Base-by-base conservation (phyloP, 2,888 invertebrate genomes). In the Epiperipatus broadwayi region DNA sequence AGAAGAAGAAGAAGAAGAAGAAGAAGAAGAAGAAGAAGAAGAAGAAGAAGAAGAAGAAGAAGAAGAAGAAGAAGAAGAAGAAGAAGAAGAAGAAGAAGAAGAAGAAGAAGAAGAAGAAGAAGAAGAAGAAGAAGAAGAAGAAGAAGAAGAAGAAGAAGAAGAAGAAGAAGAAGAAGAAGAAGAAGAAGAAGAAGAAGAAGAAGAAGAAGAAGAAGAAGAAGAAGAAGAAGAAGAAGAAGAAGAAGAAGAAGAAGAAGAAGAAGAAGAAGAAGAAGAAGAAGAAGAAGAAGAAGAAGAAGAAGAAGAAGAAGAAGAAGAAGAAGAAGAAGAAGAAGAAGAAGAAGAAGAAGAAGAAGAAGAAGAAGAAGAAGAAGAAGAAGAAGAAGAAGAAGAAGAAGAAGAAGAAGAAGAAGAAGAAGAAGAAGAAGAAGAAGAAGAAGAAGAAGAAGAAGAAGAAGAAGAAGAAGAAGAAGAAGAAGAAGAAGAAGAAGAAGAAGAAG, bases 1-100 rank as follows among this genome's bases (percentile, higher is more conserved):
- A 30, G 31, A 30, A 30, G 31, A 30, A 30, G 31, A 30, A 30
- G 31, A 30, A 30, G 31, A 30, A 30, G 31, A 30, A 30, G 31
- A 30, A 30, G 31, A 30, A 30, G 31, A 30, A 30, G 31, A 30
- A 30, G 31, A 30, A 30, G 31, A 30, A 30, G 31, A 30, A 30
- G 31, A 30, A 30, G 31, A 30, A 30, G 31, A 30, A 30, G 31
- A 30, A 30, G 31, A 30, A 30, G 31, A 30, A 30, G 31, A 30
- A 30, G 31, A 30, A 30, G 31, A 30, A 30, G 31, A 30, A 30
- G 31, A 30, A 30, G 31, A 30, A 30, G 31, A 30, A 30, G 31
- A 30, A 30, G 31, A 30, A 30, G 31, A 30, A 30, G 31, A 30
- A 30, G 31, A 30, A 30, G 31, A 30, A 30, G 31, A 30, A 30